These are phyloP conservation scores for Hypanus sabinus DNA, from an alignment of 2,113 vertebrate genomes.

Conservation along the genomic window DNA sequence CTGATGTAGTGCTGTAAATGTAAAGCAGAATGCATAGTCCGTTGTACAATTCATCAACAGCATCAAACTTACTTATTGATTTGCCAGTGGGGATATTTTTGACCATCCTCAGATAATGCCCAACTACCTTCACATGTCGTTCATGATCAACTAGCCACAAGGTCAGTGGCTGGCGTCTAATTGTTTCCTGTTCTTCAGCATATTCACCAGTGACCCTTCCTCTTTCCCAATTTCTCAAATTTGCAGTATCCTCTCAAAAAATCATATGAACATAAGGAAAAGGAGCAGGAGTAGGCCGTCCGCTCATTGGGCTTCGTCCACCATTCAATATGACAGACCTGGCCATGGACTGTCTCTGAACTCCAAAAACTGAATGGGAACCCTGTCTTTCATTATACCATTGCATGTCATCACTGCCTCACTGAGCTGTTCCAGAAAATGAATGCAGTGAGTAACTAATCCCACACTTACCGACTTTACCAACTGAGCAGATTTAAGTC, in stretches of 20 bases:
- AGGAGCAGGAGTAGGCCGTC: too few relatives aligned
- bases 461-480: conserved; percentile 44
- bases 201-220: conserved; percentile 39
- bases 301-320: too few relatives aligned
- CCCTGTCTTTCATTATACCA: conserved; percentile 40
- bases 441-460: conserved; percentile 39
- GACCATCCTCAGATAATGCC: not conserved
- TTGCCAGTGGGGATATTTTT: not conserved
- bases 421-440: conserved; percentile 42
- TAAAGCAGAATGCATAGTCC: conserved; percentile 40
- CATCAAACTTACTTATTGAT: conserved; percentile 30
- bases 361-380: not conserved
- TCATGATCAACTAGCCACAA: conserved; percentile 38
- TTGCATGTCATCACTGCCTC: conserved; percentile 44
- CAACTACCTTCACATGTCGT: conserved; percentile 36
- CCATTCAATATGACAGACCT: too few relatives aligned
- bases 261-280: too few relatives aligned
- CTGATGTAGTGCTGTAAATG: conserved; percentile 39
- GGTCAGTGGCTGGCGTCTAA: conserved; percentile 8
- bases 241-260: too few relatives aligned
- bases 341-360: conserved; percentile 40
- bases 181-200: conserved; percentile 32
- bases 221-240: conserved; percentile 43
- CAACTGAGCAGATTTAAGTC: conserved; percentile 44
- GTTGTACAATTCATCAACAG: not conserved